A percentile compares a stretch with the other conserved stretches of the same genome.
phyloP scores from a whole-genome alignment of 2,113 vertebrate species.

The Oxygymnocypris stewartii region DNA sequence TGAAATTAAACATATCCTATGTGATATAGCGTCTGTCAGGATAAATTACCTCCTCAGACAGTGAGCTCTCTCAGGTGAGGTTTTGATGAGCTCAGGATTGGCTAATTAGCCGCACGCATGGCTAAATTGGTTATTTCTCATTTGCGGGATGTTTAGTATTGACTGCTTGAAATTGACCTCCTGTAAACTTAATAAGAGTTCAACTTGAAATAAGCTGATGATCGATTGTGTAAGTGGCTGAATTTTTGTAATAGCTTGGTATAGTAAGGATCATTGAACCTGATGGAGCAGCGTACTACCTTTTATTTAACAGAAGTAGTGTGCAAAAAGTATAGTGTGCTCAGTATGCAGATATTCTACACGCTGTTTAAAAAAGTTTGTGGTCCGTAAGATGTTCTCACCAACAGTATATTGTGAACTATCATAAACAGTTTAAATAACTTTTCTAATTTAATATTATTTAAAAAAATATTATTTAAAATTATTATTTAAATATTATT shows the following conservation, averaged over 20 bases:
- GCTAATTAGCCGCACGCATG: constrained; percentile 4
- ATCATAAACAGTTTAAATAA: not conserved
- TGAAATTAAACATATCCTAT: constrained; percentile 1
- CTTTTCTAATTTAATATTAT: not conserved
- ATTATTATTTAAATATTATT: too few relatives aligned
- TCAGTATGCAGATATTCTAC: not conserved
- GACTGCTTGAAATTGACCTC: constrained; percentile 17
- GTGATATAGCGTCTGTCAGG: constrained; percentile 3
- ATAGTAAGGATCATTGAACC: not conserved
- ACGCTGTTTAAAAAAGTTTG: not conserved
- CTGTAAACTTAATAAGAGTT: constrained; percentile 11
- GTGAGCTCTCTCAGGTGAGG: constrained; percentile 36
- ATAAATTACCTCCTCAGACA: constrained; percentile 23
- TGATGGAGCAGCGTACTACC: not conserved
- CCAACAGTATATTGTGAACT: not conserved
- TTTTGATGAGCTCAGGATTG: constrained; percentile 22
- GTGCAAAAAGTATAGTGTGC: not conserved
- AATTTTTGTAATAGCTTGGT: not conserved
- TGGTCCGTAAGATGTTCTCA: not conserved
- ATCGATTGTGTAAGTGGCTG: not conserved
- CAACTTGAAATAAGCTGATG: not conserved
- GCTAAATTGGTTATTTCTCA: constrained; percentile 38
- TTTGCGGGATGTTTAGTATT: constrained; percentile 30
- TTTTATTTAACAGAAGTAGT: not conserved
- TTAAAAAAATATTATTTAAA: not conserved